These are phyloP conservation scores for Orchestia grillus DNA, from an alignment of 1,140 invertebrate genomes.

Conservation along the genomic window DNA sequence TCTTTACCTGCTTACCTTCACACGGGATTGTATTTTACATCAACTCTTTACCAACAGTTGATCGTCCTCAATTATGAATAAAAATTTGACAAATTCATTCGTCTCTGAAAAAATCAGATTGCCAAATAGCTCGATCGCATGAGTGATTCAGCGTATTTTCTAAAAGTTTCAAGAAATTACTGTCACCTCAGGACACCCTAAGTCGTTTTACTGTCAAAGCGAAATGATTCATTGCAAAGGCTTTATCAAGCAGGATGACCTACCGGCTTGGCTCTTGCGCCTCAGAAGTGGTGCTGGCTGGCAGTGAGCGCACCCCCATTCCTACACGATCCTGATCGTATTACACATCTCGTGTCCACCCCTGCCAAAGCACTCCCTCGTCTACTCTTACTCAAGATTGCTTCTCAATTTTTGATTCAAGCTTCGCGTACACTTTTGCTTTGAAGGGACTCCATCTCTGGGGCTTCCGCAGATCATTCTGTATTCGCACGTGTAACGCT, in stretches of 20 bases:
- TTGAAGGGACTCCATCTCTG: not conserved
- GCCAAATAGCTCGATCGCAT: not conserved
- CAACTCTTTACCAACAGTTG: not conserved
- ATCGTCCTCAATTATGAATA: not conserved
- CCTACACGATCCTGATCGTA: not conserved
- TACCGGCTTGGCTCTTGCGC: not conserved
- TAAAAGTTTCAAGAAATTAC: not conserved
- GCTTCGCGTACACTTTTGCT: not conserved
- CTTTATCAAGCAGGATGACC: not conserved
- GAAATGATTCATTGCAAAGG: not conserved
- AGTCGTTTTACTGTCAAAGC: not conserved
- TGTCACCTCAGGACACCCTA: not conserved
- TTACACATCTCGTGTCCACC: not conserved
- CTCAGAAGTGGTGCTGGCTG: not conserved
- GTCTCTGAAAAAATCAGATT: too few species aligned
- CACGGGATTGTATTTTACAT: not conserved
- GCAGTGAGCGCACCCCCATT: not conserved
- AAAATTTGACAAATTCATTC: not conserved
- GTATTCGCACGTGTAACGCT: not conserved
- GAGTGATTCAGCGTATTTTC: not conserved
- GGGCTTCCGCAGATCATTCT: not conserved
- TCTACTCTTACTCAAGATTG: conserved; percentile 26
- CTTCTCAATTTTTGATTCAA: not conserved
- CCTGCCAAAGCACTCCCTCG: not conserved
- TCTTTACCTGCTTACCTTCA: not conserved